Evolutionary conservation across 1,140 invertebrate genomes (phyloP).

Genomic region (Hormaphis cornu): DNA sequence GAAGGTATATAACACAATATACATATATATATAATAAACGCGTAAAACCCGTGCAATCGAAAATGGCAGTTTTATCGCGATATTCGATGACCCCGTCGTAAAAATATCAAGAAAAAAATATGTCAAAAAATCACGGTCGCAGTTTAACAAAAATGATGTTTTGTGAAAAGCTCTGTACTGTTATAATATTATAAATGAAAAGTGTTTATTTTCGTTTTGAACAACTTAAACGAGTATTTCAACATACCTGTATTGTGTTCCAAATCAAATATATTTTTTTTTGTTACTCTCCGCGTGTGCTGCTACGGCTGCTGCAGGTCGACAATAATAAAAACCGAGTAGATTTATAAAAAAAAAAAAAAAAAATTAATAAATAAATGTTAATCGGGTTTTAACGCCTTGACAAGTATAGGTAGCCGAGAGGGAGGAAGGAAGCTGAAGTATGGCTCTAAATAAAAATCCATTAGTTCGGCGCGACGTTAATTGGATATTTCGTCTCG

Average conservation of each 20-base stretch:
- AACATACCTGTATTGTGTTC: not conserved
- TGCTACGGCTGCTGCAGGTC: not conserved
- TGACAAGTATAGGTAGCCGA: constrained; percentile 27
- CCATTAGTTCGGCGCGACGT: constrained; percentile 28
- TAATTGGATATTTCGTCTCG: constrained; percentile 31
- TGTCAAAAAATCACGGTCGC: not conserved
- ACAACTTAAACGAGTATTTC: constrained; percentile 8
- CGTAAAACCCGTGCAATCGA: too few relatives aligned
- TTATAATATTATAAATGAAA: too few relatives aligned
- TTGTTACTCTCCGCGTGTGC: not conserved
- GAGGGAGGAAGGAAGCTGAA: too few relatives aligned
- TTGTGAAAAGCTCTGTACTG: too few relatives aligned
- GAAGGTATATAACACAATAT: too few relatives aligned
- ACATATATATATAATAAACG: too few relatives aligned
- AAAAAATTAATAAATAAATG: constrained; percentile 14
- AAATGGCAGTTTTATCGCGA: too few relatives aligned
- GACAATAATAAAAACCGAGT: constrained; percentile 32
- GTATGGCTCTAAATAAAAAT: constrained; percentile 28
- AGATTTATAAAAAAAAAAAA: constrained; percentile 10
- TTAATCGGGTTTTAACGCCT: constrained; percentile 28
- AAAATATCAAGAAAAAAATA: not conserved
- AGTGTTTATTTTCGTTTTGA: not conserved
- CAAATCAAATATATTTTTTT: constrained; percentile 18
- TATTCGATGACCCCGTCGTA: not conserved
- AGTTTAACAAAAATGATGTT: not conserved